A percentile compares a stretch with the other conserved stretches of the same genome.
Conservation (phyloP, 2,797 vertebrate species). For the Rhinella marina region DNA sequence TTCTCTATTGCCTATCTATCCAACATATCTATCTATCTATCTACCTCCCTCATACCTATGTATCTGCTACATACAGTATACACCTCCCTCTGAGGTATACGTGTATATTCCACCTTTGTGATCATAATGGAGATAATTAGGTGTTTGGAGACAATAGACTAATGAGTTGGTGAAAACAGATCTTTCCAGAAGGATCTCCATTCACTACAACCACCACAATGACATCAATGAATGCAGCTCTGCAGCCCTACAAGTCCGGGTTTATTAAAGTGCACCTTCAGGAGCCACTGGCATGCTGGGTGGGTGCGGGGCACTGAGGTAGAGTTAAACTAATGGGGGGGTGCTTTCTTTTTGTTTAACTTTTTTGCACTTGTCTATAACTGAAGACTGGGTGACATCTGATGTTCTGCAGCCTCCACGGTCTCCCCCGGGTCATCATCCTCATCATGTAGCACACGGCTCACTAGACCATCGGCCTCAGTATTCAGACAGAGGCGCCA, state of each 20-base stretch:
- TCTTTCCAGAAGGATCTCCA: too few species aligned
- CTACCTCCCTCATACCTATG: too few species aligned
- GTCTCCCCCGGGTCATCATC: background rate
- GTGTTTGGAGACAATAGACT: too few species aligned
- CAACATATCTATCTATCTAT: too few species aligned
- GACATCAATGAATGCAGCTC: background rate
- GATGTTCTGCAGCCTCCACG: background rate
- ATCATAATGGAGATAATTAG: background rate
- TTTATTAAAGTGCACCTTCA: background rate
- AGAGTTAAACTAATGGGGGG: too few species aligned
- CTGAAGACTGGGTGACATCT: background rate
- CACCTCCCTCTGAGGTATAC: background rate
- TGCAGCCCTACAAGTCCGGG: background rate
- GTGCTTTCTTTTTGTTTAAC: too few species aligned
- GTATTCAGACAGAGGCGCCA: constrained; percentile 46
- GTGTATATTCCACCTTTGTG: background rate
- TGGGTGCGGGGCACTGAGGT: background rate
- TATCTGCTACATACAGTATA: too few species aligned
- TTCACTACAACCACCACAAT: background rate
- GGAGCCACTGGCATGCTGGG: background rate
- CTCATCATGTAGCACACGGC: background rate
- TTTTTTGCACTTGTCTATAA: background rate
- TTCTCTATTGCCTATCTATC: too few species aligned
- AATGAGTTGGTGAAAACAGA: background rate
- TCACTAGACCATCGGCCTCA: constrained; percentile 22